These are phyloP conservation scores for Gadus macrocephalus DNA, from an alignment of 2,113 vertebrate genomes.

Conservation along the genomic window DNA sequence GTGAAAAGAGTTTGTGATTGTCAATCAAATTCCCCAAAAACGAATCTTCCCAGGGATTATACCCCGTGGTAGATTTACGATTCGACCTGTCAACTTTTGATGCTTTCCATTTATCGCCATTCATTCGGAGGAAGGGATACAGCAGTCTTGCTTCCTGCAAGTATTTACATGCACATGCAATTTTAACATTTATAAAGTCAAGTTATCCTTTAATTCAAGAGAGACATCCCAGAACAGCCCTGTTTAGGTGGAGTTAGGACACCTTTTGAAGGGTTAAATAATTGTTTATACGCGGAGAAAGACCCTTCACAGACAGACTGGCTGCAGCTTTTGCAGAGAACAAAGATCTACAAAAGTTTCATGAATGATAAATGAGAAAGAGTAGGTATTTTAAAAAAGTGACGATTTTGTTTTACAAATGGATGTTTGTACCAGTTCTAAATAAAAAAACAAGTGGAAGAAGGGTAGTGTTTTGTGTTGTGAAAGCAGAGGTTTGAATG, in stretches of 20 bases:
- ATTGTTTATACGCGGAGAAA: too few species aligned
- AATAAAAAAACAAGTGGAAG: conserved; percentile 1
- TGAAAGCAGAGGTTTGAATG: conserved; percentile 42
- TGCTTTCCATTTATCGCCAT: too few species aligned
- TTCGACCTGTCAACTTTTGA: too few species aligned
- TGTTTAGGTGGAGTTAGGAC: conserved; percentile 20
- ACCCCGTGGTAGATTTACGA: too few species aligned
- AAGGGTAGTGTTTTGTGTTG: conserved; percentile 6
- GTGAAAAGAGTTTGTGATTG: too few species aligned
- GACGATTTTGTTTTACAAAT: not conserved
- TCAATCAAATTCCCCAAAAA: not conserved
- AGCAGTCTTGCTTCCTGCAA: not conserved
- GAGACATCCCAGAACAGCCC: conserved; percentile 16
- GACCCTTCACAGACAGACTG: too few species aligned
- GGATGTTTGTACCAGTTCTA: not conserved
- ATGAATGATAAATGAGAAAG: conserved; percentile 1
- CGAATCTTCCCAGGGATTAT: not conserved
- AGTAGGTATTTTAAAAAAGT: not conserved
- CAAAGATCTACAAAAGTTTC: conserved; percentile 18
- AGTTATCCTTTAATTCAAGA: conserved; percentile 29
- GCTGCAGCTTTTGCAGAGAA: conserved; percentile 10
- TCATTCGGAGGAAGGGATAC: too few species aligned
- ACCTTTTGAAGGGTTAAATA: too few species aligned
- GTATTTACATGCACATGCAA: not conserved
- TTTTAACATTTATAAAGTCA: conserved; percentile 12